Evolutionary conservation across 2,888 invertebrate species (phyloP), one percentile per base, ranked within the genome.

Genomic region (Phyllotreta cruciferae): DNA sequence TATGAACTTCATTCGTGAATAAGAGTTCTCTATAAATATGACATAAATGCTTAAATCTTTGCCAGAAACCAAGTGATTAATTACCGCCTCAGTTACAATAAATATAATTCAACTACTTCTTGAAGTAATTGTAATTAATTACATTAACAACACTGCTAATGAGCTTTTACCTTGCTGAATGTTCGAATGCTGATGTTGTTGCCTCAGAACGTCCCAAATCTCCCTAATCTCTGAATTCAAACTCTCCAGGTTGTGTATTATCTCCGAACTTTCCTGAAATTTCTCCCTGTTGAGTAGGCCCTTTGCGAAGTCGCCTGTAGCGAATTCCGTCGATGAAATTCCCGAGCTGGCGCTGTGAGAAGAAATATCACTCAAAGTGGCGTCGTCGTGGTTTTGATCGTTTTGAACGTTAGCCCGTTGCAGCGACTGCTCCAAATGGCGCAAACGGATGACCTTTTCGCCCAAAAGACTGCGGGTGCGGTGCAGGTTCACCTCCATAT

Each of bases 401-500:
- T 74, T 76, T 53, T 73, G 70, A 3, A 76, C 82, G 64, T 87
- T 85, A 34, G 89, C 85, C 13, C 88, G 82, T 56, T 90, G 85
- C 60, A 93, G 80, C 0, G 92, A 91, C 70, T 92, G 90, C 78
- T 93, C 92, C 76, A 93, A 83, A 78, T 93, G 92, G 3, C 91
- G 84, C 76, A 93, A 81, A 13, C 93, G 83, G 56, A 93, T 93
- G 56, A 92, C 91, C 79, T 93, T 93, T 80, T 93, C 93, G 9
- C 92, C 92, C 13, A 93, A 83, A 38, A 93, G 80, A 3, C 92
- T 91, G 1, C 90, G 85, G 1, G 93, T 93, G 0, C 93, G 87
- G 82, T 93, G 92, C 47, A 93, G 79, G 62, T 91, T 91, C 64
- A 93, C 91, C 79, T 93, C 93, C 84, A 93, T 88, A 75, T 93